Percentiles rank a stretch among this genome's conserved stretches.
Evolutionary conservation across 1,140 invertebrate species (phyloP).

Genomic region (Drosophila guanche): DNA sequence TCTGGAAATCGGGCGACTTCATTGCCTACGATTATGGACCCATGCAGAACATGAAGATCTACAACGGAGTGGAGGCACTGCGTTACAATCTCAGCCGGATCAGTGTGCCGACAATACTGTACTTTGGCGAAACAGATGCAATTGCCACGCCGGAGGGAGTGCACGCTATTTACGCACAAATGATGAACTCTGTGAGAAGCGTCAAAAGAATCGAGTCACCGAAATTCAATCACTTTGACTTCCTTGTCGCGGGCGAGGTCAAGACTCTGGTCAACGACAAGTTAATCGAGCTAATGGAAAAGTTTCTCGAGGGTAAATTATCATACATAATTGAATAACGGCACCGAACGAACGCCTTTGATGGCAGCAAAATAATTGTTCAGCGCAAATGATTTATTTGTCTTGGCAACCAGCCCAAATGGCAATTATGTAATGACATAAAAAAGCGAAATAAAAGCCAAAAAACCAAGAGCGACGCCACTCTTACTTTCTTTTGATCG

Average conservation of each 20-base stretch:
- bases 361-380: constrained; percentile 20
- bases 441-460: constrained; percentile 44
- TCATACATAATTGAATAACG: constrained; percentile 72
- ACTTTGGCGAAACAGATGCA: constrained; percentile 90
- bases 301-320: constrained; percentile 74
- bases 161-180: constrained; percentile 84
- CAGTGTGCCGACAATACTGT: constrained; percentile 87
- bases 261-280: constrained; percentile 86
- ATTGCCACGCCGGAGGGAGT: constrained; percentile 86
- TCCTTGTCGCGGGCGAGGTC: constrained; percentile 86
- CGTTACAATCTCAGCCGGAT: constrained; percentile 86
- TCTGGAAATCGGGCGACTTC: constrained; percentile 81
- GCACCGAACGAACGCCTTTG: too few species aligned
- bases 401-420: constrained; percentile 51
- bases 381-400: constrained; percentile 64
- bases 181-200: constrained; percentile 71
- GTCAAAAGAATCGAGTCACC: constrained; percentile 82
- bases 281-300: constrained; percentile 80
- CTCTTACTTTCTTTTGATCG: constrained; percentile 58
- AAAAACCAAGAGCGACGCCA: constrained; percentile 31
- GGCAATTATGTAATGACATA: constrained; percentile 72
- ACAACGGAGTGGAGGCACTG: constrained; percentile 84
- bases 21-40: constrained; percentile 71
- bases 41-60: constrained; percentile 83
- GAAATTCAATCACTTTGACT: constrained; percentile 86